Base-by-base conservation (phyloP, 2,113 vertebrate species). In the Tychaedon coryphoeus region DNA sequence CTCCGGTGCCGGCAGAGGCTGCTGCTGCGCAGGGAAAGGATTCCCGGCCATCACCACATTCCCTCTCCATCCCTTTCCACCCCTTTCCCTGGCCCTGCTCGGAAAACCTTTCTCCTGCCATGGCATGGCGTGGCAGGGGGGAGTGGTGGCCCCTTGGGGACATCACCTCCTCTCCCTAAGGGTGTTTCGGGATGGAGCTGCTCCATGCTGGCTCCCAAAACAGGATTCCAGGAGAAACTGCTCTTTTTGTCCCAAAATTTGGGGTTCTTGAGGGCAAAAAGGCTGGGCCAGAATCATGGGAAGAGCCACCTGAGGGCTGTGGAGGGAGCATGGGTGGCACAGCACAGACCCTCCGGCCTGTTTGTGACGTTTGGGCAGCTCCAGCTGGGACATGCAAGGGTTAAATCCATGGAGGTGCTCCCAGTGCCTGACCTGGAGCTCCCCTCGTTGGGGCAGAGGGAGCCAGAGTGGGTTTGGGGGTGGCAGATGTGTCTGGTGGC, bases 1-100 rank as follows among this genome's bases (percentile, higher is more conserved):
- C 77, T 31, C n/a, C 4, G 8, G 9, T 3, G 90, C 96, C 95
- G 12, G 90, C 94, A 95, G 96, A 93, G 96, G 93, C 58, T 96
- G 95, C 95, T 97, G 84, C 85, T 47, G 90, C 2, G 87, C 91
- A 28, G 87, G 77, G 56, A 87, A 88, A 67, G 43, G 62, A 50
- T 58, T 85, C 48, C 28, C 71, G 1, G 5, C 28, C 51, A 12
- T 3, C 64, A 0, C 8, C 6, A 0, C 2, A 0, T 14, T 45
- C 47, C 47, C 3, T 50, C 18, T 22, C 81, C 48, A 3, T 14
- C 77, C 75, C 26, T 43, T 66, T 3, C 17, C 8, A 6, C 6
- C 14, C 17, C 29, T 47, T 14, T 7, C 1, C 12, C 28, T 6
- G 64, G 29, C 40, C 0, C 2, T 8, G 61, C 56, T 62, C 28